Percentiles rank a stretch among this genome's conserved stretches.
Evolutionary conservation across 2,888 invertebrate genomes (phyloP).

Genomic region (Campoplex nolae): DNA sequence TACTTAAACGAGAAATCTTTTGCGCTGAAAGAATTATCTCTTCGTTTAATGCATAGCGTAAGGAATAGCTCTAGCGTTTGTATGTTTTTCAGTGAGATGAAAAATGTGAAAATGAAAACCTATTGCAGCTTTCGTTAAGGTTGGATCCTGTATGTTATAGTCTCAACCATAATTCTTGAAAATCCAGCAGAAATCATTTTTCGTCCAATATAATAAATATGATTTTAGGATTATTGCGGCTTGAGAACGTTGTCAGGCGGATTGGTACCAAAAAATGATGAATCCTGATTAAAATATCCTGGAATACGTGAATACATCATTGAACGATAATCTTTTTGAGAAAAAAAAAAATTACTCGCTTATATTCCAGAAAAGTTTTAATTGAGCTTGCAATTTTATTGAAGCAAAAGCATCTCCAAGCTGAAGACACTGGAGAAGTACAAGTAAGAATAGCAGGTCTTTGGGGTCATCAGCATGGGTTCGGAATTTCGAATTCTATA

Average conservation of each 20-base stretch:
- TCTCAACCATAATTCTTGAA: neutral
- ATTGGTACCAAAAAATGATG: neutral
- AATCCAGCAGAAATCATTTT: neutral
- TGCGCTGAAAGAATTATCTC: constrained; percentile 60
- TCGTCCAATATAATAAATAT: neutral
- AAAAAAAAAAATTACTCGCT: neutral
- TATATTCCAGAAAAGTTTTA: neutral
- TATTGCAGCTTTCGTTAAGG: neutral
- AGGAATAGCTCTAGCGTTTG: neutral
- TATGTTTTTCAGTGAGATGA: constrained; percentile 1
- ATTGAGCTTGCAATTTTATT: neutral
- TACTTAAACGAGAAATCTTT: constrained; percentile 60
- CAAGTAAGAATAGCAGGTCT: neutral
- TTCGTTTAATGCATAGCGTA: constrained; percentile 37
- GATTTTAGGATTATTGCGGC: neutral
- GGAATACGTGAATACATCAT: neutral
- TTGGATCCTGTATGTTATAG: neutral
- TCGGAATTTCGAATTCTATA: constrained; percentile 6
- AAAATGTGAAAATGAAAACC: neutral
- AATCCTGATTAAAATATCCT: neutral
- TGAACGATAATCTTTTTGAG: neutral
- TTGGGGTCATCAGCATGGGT: neutral
- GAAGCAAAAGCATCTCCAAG: neutral
- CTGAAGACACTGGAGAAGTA: neutral
- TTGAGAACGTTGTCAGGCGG: neutral